phyloP scores from a whole-genome alignment of 2,888 invertebrate species.

The Acleris sparsana region DNA sequence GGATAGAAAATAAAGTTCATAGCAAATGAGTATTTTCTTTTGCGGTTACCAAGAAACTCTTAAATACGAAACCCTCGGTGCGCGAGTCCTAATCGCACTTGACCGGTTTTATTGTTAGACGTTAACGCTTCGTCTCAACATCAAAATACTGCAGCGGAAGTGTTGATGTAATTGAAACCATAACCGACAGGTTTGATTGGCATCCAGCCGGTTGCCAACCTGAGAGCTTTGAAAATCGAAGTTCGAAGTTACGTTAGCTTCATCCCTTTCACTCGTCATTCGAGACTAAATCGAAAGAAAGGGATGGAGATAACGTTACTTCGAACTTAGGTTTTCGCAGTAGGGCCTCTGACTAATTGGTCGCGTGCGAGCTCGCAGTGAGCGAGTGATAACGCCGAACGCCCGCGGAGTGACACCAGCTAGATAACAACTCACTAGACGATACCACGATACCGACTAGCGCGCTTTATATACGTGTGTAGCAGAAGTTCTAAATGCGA shows the following conservation, averaged over 20 bases:
- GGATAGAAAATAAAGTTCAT: too few relatives aligned
- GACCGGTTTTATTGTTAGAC: too few relatives aligned
- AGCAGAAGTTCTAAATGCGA: constrained; percentile 1
- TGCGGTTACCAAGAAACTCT: too few relatives aligned
- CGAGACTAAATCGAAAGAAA: too few relatives aligned
- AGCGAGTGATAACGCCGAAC: constrained; percentile 55
- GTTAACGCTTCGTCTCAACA: neutral
- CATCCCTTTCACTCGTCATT: too few relatives aligned
- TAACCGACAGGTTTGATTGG: constrained; percentile 44
- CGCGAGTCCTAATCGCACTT: too few relatives aligned
- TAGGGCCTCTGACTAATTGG: constrained; percentile 54
- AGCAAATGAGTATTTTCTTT: too few relatives aligned
- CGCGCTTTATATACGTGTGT: neutral
- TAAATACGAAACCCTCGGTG: too few relatives aligned
- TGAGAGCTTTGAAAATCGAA: constrained; percentile 1
- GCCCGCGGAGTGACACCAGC: constrained; percentile 61
- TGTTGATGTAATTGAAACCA: constrained; percentile 18
- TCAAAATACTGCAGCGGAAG: constrained; percentile 11
- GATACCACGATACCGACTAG: constrained; percentile 9
- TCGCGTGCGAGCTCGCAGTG: constrained; percentile 92
- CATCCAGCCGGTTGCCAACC: constrained; percentile 35
- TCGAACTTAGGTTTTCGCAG: too few relatives aligned
- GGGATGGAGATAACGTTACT: too few relatives aligned
- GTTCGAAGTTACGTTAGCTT: too few relatives aligned
- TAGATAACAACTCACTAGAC: constrained; percentile 57